phyloP scores from a whole-genome alignment of 2,888 invertebrate genomes.

The Strigamia transsilvanica region DNA sequence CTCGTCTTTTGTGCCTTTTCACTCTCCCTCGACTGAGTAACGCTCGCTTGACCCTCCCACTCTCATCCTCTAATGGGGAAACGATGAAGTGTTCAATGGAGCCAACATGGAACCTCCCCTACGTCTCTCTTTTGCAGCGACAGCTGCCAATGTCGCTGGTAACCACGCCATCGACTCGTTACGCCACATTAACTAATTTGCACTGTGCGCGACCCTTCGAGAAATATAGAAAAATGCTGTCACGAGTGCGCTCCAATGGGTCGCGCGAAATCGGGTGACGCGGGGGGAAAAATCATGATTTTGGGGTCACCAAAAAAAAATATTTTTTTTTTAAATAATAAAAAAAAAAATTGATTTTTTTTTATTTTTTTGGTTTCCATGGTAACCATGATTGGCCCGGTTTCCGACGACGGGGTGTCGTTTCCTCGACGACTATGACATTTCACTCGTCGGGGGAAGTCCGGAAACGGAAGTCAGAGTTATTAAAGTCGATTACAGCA shows the following conservation, averaged over 20 bases:
- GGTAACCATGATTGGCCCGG: constrained; percentile 31
- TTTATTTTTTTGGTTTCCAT: neutral
- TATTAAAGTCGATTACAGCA: constrained; percentile 47
- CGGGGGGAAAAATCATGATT: neutral
- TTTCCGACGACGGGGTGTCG: constrained; percentile 45
- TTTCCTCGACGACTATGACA: constrained; percentile 47
- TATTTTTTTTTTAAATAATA: too few relatives aligned
- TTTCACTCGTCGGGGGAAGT: constrained; percentile 41
- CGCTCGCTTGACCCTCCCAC: constrained; percentile 24
- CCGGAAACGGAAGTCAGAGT: constrained; percentile 46
- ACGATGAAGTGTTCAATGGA: constrained; percentile 49
- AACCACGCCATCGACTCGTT: constrained; percentile 43
- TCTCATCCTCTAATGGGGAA: constrained; percentile 32
- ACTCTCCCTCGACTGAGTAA: neutral
- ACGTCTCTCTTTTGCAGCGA: constrained; percentile 15
- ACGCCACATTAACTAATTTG: constrained; percentile 49
- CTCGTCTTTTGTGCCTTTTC: neutral
- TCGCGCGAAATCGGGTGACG: neutral
- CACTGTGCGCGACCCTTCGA: neutral
- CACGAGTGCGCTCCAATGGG: constrained; percentile 17
- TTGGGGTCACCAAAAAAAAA: neutral
- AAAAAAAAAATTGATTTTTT: neutral
- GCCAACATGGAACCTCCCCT: constrained; percentile 21
- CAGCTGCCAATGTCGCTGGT: constrained; percentile 20
- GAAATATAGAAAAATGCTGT: neutral